Conservation (phyloP, 30 jellyfish, hydroid and myxozoan species). For the Cassiopea andromeda region DNA sequence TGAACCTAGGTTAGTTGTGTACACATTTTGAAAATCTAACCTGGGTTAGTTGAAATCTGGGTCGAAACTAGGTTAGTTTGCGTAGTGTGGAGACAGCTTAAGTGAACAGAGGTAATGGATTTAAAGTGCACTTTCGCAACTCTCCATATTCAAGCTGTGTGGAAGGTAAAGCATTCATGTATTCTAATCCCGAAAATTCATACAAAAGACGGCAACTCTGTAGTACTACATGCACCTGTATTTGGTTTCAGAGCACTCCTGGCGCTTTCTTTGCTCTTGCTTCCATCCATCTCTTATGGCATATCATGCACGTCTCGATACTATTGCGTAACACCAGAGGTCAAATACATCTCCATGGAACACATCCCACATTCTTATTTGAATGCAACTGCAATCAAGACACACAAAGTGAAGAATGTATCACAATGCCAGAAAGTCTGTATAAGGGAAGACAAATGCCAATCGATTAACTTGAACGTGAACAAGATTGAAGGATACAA, state of each 20-base stretch:
- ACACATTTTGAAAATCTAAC: too few species aligned
- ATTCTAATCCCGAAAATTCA: too few species aligned
- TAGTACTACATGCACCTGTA: too few species aligned
- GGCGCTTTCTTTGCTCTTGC: background rate
- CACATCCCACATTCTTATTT: background rate
- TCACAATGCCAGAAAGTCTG: constrained; percentile 26
- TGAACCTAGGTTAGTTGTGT: too few species aligned
- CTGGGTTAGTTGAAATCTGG: too few species aligned
- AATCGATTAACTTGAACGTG: constrained; percentile 19
- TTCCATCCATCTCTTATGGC: background rate
- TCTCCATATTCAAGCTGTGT: too few species aligned
- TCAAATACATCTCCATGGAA: constrained; percentile 30
- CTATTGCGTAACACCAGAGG: constrained; percentile 27
- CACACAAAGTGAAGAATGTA: background rate
- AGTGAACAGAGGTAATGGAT: too few species aligned
- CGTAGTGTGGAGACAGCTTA: too few species aligned
- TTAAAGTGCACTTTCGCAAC: too few species aligned
- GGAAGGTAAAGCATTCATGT: too few species aligned
- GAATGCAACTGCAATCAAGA: constrained; percentile 24
- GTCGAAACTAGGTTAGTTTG: too few species aligned
- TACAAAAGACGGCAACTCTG: too few species aligned
- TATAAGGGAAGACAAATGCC: constrained; percentile 14
- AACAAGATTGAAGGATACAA: background rate
- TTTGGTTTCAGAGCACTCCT: background rate
- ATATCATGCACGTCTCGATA: constrained; percentile 24